phyloP scores from a whole-genome alignment of 2,113 vertebrate genomes.

The Fulmarus glacialis region DNA sequence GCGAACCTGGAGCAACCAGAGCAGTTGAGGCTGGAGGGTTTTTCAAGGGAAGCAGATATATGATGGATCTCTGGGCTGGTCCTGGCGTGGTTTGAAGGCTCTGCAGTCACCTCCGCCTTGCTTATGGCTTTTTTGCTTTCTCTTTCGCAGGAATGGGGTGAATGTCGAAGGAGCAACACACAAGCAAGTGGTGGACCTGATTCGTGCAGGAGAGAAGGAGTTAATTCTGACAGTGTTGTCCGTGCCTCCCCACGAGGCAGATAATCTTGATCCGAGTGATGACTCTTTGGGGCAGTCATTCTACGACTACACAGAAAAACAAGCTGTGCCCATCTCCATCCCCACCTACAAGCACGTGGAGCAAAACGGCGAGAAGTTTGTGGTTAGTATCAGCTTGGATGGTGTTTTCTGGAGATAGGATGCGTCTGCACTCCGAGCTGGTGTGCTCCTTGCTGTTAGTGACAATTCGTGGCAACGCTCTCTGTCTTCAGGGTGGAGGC shows the following conservation, averaged over 20 bases:
- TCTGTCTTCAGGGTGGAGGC: background rate
- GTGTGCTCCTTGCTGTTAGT: background rate
- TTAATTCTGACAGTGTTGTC: constrained; percentile 92
- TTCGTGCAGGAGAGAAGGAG: constrained; percentile 93
- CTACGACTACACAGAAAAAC: constrained; percentile 96
- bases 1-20: background rate
- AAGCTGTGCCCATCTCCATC: constrained; percentile 95
- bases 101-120: background rate
- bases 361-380: constrained; percentile 95
- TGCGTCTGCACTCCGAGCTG: background rate
- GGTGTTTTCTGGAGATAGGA: background rate
- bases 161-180: constrained; percentile 96
- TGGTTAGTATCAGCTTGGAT: constrained; percentile 80
- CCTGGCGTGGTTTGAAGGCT: background rate
- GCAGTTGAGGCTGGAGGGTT: background rate
- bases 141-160: constrained; percentile 85
- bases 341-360: constrained; percentile 98
- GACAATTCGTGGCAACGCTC: background rate
- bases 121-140: constrained; percentile 31
- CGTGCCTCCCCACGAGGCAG: constrained; percentile 90
- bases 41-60: rapidly evolving
- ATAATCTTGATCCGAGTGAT: constrained; percentile 89
- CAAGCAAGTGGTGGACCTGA: constrained; percentile 98
- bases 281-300: constrained; percentile 88
- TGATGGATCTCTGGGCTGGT: background rate